Percentiles rank a stretch among this genome's conserved stretches.
These are phyloP conservation scores for Rhinolophus ferrumequinum DNA, from an alignment of 2,113 vertebrate species.

Conservation along the genomic window DNA sequence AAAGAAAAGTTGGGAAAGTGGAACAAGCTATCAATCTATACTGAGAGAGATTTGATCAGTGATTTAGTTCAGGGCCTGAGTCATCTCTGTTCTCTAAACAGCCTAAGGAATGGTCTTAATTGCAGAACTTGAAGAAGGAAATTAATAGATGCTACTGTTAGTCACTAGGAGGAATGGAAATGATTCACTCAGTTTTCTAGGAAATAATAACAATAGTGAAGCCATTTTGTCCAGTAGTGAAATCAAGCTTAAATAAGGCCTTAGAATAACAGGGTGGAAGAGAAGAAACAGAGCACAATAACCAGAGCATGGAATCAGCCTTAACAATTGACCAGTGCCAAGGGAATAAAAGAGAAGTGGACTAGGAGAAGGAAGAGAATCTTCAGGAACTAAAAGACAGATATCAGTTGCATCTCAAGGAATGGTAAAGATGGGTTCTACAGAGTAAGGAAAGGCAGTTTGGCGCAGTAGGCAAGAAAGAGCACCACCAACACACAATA, in stretches of 20 bases:
- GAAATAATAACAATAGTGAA: slow-evolving; percentile 14
- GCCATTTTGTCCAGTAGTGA: neutral
- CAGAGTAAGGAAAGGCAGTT: neutral
- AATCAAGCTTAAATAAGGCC: neutral
- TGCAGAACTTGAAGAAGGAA: neutral
- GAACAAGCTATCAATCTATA: slow-evolving; percentile 21
- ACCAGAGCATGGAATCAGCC: neutral
- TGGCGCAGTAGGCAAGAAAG: neutral
- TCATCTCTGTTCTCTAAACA: slow-evolving; percentile 29
- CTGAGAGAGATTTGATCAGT: neutral
- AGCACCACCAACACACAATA: neutral
- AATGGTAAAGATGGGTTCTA: neutral
- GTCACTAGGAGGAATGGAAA: neutral
- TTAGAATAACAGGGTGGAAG: neutral
- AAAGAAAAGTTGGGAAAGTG: neutral
- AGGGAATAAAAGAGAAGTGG: neutral
- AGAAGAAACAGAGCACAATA: neutral
- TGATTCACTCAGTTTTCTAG: neutral
- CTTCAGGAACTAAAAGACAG: neutral
- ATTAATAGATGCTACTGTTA: neutral
- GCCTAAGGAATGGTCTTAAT: slow-evolving; percentile 22
- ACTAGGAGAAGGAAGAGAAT: neutral
- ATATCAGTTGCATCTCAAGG: neutral
- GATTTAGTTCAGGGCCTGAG: neutral
- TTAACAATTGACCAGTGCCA: neutral